phyloP scores from a whole-genome alignment of 23 tunicate genomes.

The Trididemnum clinides region DNA sequence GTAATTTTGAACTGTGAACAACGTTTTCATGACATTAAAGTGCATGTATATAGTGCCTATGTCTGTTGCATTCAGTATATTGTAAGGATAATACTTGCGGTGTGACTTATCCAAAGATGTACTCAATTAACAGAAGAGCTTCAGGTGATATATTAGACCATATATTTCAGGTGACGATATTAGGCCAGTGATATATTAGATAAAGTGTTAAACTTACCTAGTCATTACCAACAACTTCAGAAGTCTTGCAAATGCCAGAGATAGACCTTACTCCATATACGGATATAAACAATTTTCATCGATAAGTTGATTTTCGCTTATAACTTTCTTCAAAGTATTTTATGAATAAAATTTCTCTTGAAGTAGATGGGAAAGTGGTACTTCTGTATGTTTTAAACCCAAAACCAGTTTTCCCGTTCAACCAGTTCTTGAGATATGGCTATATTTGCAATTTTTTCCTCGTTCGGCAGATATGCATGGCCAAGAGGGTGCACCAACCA shows the following conservation, averaged over 20 bases:
- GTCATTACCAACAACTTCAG: neutral
- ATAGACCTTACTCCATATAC: neutral
- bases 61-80: no score
- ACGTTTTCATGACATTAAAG: no score
- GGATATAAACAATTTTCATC: no score
- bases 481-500: neutral
- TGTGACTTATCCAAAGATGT: no score
- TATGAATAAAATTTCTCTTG: neutral
- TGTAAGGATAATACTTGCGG: no score
- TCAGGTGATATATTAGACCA: neutral
- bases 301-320: neutral
- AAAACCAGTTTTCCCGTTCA: neutral
- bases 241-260: neutral
- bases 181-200: no score
- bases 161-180: no score
- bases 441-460: neutral
- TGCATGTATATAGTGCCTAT: no score
- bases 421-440: neutral
- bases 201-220: neutral
- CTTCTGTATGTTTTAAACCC: neutral
- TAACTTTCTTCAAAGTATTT: neutral
- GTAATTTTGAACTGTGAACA: no score
- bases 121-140: neutral
- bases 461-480: neutral
- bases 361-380: neutral